These are phyloP conservation scores for Cyrtodaria siliqua DNA, from an alignment of 2,888 invertebrate genomes.

Conservation along the genomic window DNA sequence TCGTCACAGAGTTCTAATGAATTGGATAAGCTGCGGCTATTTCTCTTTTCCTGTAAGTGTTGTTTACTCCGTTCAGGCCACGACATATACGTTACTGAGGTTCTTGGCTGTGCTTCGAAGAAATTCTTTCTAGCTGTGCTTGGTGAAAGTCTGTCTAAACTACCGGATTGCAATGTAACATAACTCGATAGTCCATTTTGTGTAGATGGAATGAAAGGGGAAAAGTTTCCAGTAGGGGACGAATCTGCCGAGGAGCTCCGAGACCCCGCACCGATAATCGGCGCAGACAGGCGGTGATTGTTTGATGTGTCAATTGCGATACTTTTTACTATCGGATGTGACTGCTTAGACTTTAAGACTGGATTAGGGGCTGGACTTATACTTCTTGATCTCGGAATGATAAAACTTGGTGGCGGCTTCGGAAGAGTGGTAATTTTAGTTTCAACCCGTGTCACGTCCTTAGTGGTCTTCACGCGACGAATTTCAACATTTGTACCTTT, in stretches of 20 bases:
- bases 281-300: slow-evolving; percentile 44
- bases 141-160: slow-evolving; percentile 71
- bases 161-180: slow-evolving; percentile 51
- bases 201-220: slow-evolving; percentile 35
- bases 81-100: slow-evolving; percentile 57
- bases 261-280: slow-evolving; percentile 37
- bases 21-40: slow-evolving; percentile 50
- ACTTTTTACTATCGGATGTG: slow-evolving; percentile 68
- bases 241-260: slow-evolving; percentile 49
- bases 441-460: slow-evolving; percentile 56
- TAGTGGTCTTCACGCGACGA: slow-evolving; percentile 39
- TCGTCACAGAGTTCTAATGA: slow-evolving; percentile 45
- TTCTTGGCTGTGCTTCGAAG: slow-evolving; percentile 67
- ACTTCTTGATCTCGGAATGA: slow-evolving; percentile 76
- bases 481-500: slow-evolving; percentile 48
- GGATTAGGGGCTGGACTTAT: slow-evolving; percentile 41
- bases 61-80: slow-evolving; percentile 69
- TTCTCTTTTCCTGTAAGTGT: slow-evolving; percentile 44
- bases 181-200: slow-evolving; percentile 26
- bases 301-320: slow-evolving; percentile 73
- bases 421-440: slow-evolving; percentile 70
- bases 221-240: slow-evolving; percentile 49
- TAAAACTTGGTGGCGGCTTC: slow-evolving; percentile 81
- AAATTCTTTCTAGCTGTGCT: slow-evolving; percentile 75
- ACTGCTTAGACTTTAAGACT: slow-evolving; percentile 27